Base-by-base conservation (phyloP, 2,888 invertebrate species). In the Pemphredon lugubris region DNA sequence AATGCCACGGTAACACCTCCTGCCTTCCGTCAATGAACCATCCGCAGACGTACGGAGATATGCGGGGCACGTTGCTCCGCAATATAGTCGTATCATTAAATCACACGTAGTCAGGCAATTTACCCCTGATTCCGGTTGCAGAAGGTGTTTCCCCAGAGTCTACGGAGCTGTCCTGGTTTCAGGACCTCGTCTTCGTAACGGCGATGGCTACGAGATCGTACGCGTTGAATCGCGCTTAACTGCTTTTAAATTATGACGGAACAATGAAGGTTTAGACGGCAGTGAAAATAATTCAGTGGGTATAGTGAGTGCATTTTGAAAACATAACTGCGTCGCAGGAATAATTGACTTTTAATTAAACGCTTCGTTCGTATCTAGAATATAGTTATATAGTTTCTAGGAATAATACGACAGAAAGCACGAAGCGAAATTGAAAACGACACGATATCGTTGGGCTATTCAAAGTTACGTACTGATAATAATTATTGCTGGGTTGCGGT, bases 71-170 rank as follows among this genome's bases (percentile, higher is more conserved):
- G 48, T 34, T 50, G 57, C 51, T 26, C 37, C 39, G 37, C 42
- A 13, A 50, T 67, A 48, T 18, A 63, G 48, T 48, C 60, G 50
- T 37, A 48, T 74, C 51, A 61, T 77, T 77, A 65, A 77, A 67
- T 77, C 70, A 64, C 37, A 55, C 23, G 32, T 34, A 42, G 34
- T 63, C 55, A 26, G 44, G 45, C 45, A 73, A 73, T 73, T 70
- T 60, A 71, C 40, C 55, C 53, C 48, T 57, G 54, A 58, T 70
- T 61, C 44, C 21, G 30, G 40, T 64, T 57, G 57, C 39, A 39
- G 53, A 40, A 51, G 53, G 32, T 58, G 18, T 40, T 26, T 74
- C 51, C 45, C 39, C 37, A 37, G 34, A 59, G 37, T 14, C 21
- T 59, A 11, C 21, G 18, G 7, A 45, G 13, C 13, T 51, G 37